Conservation (phyloP, 2,888 invertebrate genomes). For the Tineola bisselliella region DNA sequence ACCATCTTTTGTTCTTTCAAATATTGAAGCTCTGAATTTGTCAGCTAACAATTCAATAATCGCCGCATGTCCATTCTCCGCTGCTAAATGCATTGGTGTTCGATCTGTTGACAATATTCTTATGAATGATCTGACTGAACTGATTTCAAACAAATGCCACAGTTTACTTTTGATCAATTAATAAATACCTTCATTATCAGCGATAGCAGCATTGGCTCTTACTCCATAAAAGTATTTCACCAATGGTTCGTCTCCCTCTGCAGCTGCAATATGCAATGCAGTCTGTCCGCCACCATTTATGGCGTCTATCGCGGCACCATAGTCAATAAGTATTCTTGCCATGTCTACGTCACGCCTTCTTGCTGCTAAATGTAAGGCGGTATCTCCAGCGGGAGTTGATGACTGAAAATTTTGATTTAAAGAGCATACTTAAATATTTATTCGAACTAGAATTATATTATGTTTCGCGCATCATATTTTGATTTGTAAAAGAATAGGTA, state of each 20-base stretch:
- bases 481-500: too few relatives aligned
- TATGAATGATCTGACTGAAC: neutral
- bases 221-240: conserved; percentile 96
- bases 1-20: conserved; percentile 97
- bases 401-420: conserved; percentile 52
- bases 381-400: conserved; percentile 87
- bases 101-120: conserved; percentile 70
- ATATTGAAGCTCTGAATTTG: conserved; percentile 97
- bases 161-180: neutral
- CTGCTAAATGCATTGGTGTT: conserved; percentile 97
- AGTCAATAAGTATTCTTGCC: conserved; percentile 91
- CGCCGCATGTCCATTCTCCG: conserved; percentile 95
- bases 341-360: conserved; percentile 91
- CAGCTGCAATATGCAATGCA: conserved; percentile 93
- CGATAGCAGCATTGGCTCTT: conserved; percentile 92
- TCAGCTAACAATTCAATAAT: conserved; percentile 96
- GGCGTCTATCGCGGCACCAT: conserved; percentile 90
- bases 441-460: too few relatives aligned
- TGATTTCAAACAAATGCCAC: too few relatives aligned
- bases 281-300: conserved; percentile 96
- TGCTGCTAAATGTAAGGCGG: conserved; percentile 95
- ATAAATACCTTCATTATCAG: conserved; percentile 84
- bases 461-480: too few relatives aligned
- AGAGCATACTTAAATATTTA: neutral
- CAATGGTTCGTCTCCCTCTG: conserved; percentile 93